These are phyloP conservation scores for Ardeotis arabs DNA, from an alignment of 2,113 vertebrate species.

Conservation along the genomic window DNA sequence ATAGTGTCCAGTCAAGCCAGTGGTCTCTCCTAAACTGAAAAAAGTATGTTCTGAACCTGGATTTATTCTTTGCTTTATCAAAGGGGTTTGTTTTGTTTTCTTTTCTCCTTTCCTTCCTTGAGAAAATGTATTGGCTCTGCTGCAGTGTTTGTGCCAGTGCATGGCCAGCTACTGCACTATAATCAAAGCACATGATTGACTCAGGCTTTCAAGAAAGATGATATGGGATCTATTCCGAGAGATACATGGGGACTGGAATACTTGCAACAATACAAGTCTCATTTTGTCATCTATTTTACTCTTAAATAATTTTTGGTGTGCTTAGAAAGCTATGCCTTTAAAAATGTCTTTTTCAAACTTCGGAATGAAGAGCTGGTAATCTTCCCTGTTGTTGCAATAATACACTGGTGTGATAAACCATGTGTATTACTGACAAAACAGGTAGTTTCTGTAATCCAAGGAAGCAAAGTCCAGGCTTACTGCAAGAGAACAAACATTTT, in stretches of 20 bases:
- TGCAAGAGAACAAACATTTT: not conserved
- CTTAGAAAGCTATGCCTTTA: not conserved
- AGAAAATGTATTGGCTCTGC: not conserved
- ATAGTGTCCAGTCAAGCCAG: not conserved
- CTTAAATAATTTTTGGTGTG: not conserved
- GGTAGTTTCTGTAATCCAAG: not conserved
- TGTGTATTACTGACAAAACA: not conserved
- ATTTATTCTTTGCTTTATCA: not conserved
- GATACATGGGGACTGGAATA: not conserved
- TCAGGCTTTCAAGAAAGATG: not conserved
- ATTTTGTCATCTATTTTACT: not conserved
- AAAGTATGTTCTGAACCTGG: not conserved
- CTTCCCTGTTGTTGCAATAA: not conserved
- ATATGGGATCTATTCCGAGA: not conserved
- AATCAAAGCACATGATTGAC: not conserved
- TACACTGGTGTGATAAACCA: not conserved
- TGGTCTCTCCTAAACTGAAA: not conserved
- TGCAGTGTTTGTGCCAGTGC: not conserved
- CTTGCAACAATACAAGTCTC: not conserved
- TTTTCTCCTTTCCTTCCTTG: not conserved
- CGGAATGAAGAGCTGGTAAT: not conserved
- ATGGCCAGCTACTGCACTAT: not conserved
- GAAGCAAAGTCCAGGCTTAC: slow-evolving; percentile 16
- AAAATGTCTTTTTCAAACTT: not conserved
- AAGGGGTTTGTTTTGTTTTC: not conserved